Evolutionary conservation across 2,797 vertebrate species (phyloP).

Genomic region (Geotrypetes seraphini): DNA sequence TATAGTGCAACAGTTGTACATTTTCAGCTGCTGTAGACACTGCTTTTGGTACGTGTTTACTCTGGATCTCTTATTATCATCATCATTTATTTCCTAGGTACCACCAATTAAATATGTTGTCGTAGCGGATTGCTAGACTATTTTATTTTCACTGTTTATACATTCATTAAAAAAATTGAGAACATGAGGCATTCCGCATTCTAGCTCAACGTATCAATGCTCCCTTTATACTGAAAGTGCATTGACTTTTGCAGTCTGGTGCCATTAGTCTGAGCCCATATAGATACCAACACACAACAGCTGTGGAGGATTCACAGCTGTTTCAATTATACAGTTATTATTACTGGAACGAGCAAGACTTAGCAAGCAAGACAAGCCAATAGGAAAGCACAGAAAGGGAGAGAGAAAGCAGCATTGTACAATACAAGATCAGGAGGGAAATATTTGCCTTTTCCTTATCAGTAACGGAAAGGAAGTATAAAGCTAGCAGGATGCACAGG

Average conservation of each 20-base stretch:
- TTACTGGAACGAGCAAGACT: no score
- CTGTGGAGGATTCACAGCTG: slow-evolving; percentile 20
- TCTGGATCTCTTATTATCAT: not conserved
- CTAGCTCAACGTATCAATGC: not conserved
- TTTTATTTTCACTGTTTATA: slow-evolving; percentile 1
- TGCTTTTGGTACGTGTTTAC: not conserved
- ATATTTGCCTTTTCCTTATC: slow-evolving; percentile 40
- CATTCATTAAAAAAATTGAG: not conserved
- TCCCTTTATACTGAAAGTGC: not conserved
- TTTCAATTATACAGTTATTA: no score
- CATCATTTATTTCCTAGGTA: not conserved
- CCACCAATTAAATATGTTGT: not conserved
- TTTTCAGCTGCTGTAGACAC: no score
- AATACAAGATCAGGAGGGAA: slow-evolving; percentile 22
- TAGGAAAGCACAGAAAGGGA: no score
- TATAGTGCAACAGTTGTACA: no score
- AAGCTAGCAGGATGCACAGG: slow-evolving; percentile 42
- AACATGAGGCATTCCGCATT: not conserved
- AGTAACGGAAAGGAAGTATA: slow-evolving; percentile 43
- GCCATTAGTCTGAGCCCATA: slow-evolving; percentile 2
- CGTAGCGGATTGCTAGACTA: slow-evolving; percentile 12
- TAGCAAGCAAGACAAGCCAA: no score
- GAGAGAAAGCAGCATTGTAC: not conserved
- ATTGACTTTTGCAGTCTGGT: slow-evolving; percentile 1
- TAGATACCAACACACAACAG: slow-evolving; percentile 1